Base-by-base conservation (phyloP, 2,888 invertebrate genomes). In the Girardia tigrina region DNA sequence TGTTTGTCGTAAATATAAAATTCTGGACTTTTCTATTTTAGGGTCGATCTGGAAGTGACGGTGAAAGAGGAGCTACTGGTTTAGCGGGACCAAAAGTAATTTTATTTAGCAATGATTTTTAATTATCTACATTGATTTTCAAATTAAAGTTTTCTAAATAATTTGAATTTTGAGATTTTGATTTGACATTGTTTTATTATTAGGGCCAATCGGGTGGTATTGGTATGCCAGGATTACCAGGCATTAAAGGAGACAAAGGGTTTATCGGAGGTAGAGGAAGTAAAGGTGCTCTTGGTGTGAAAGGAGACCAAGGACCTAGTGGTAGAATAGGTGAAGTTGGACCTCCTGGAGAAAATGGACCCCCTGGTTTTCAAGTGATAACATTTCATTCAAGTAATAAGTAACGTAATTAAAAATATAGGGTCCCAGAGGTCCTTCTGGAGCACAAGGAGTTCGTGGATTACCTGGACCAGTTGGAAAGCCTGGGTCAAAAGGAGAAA, bases 341-440 rank as follows among this genome's bases (percentile, higher is more conserved):
- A 8, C 8, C 71, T 16, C 73, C 70, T 20, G 75, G 79, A 70
- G 26, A 71, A 42, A 76, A 77, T 28, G 79, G 79, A 23, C 70
- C 74, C 16, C 28, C 78, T 29, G 78, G 79, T 20, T 36, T 69
- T 36, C 70, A 73, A 16, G 79, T 71, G 28, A n/a, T 28, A 29
- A 26, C 28, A 20, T 2, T 12, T 14, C 12, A n/a, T 70, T 6
- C 23, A 26, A 27, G n/a, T 28, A n/a, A 71, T 2, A 6, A 28
- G 1, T 70, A n/a, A 71, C 8, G 4, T 28, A 4, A 28, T 71
- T 71, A 26, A 2, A 6, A 28, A 26, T 71, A 2, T 2, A 74
- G 36, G 75, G 79, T 72, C 29, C 73, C 16, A 74, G 77, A 29
- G 79, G 79, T 26, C 72, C 74, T 12, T 26, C 78, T 26, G 78